Percentiles rank a stretch among this genome's conserved stretches.
Conservation (phyloP, 2,888 invertebrate genomes). For the Ornithoptera priamus region DNA sequence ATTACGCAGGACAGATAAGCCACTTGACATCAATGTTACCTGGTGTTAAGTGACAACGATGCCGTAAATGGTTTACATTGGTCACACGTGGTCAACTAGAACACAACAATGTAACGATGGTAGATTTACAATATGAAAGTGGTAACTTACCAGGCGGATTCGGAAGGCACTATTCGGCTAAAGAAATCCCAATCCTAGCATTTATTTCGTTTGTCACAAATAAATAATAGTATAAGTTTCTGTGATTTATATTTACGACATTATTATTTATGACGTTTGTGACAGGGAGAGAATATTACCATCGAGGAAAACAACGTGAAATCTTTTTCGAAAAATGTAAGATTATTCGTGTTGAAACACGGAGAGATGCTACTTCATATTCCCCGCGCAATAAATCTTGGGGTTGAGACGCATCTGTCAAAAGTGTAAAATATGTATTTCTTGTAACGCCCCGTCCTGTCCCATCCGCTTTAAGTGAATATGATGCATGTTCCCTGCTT, state of each 20-base stretch:
- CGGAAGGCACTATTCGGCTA: too few species aligned
- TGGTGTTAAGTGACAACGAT: too few species aligned
- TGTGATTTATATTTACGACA: constrained; percentile 56
- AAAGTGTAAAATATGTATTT: constrained; percentile 77
- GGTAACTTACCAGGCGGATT: too few species aligned
- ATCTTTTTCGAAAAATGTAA: constrained; percentile 40
- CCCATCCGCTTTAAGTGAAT: constrained; percentile 49
- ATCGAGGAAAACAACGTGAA: constrained; percentile 62
- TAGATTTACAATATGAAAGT: too few species aligned
- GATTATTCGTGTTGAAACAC: constrained; percentile 41
- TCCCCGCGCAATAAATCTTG: constrained; percentile 68
- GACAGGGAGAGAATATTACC: constrained; percentile 59
- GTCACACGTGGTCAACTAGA: too few species aligned
- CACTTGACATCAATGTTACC: too few species aligned
- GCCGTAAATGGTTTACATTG: too few species aligned
- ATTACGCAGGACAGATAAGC: too few species aligned
- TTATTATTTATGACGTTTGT: constrained; percentile 48
- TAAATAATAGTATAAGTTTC: constrained; percentile 39
- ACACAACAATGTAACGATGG: too few species aligned
- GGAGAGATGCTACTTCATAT: constrained; percentile 68
- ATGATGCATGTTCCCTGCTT: constrained; percentile 47
- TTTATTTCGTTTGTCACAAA: constrained; percentile 12
- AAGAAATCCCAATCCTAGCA: not conserved
- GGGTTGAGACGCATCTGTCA: constrained; percentile 74
- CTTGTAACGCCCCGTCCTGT: constrained; percentile 56